Evolutionary conservation across 2,888 invertebrate genomes (phyloP), one percentile per base, ranked within the genome.

Genomic region (Torymus texanus): DNA sequence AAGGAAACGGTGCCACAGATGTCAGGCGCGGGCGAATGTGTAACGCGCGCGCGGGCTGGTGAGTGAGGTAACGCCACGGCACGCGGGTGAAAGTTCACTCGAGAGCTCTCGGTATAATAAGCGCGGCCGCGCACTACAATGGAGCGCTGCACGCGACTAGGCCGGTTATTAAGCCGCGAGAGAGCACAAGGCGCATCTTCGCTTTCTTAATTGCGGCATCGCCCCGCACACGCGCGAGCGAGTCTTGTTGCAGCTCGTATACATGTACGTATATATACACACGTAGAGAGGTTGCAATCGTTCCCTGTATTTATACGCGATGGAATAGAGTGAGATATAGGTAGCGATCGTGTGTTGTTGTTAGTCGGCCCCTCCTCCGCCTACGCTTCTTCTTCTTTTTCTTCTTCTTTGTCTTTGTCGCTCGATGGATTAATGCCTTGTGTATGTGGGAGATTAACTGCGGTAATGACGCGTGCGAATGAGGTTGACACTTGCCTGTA

Each of bases 81-180:
- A n/a, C 71, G 72, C 14, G 56, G 78, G 73, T 73, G 78, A 78
- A 78, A 78, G 66, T 78, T 73, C 72, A 66, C 10, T n/a, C 21
- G 53, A 58, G 58, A 65, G 51, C 10, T 4, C 72, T 5, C 8
- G 21, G 58, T 24, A 16, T 62, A 68, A 75, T 29, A 55, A 53
- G 61, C 55, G 41, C 41, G 53, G 29, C 21, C 21, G 24, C 14
- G 29, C 73, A 61, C 67, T 76, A 61, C 63, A 24, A 29, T 10
- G 41, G 13, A 21, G n/a, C 21, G 21, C 13, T 63, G 75, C 75
- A 68, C 70, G 76, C 76, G 76, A 63, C 63, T 53, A 16, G 51
- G 10, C 75, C 14, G 41, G 55, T 62, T 70, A 70, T 76, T 76
- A 76, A 63, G 13, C 29, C 62, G 21, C 24, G 29, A 62, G 75